These are phyloP conservation scores for Torymus aiolomorphi DNA, from an alignment of 2,888 invertebrate species.

Conservation along the genomic window DNA sequence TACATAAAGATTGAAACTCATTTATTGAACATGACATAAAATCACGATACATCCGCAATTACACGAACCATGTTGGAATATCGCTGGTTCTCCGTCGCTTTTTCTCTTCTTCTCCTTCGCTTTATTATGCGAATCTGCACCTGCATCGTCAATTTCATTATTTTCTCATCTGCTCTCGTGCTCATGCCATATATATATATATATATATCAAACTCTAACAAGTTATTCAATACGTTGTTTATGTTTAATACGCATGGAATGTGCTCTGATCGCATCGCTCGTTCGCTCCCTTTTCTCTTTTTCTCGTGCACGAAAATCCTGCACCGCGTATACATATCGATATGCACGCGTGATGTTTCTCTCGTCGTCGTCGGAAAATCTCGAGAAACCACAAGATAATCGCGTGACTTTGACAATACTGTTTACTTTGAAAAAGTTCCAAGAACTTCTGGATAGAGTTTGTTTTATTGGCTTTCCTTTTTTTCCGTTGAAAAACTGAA, in stretches of 20 bases:
- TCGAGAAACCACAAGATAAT: not conserved
- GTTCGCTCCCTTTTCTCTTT: constrained; percentile 26
- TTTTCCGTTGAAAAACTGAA: too few relatives aligned
- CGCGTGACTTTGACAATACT: constrained; percentile 22
- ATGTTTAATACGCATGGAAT: constrained; percentile 68
- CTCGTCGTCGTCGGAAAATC: constrained; percentile 11
- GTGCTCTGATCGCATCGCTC: constrained; percentile 64
- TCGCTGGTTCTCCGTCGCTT: constrained; percentile 32
- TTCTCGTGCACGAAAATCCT: constrained; percentile 14
- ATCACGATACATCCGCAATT: constrained; percentile 70
- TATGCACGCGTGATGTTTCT: not conserved
- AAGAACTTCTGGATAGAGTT: too few relatives aligned
- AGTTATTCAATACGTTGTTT: constrained; percentile 62
- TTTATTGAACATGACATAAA: constrained; percentile 74
- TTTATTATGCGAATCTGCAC: constrained; percentile 53
- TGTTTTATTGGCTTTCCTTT: too few relatives aligned
- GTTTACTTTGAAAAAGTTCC: not conserved
- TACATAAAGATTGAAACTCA: constrained; percentile 51
- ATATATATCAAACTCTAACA: constrained; percentile 69
- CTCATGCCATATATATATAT: constrained; percentile 59
- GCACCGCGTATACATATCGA: too few relatives aligned
- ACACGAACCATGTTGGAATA: constrained; percentile 61
- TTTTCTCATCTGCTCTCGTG: constrained; percentile 62
- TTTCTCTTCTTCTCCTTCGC: constrained; percentile 38
- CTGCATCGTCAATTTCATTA: constrained; percentile 27